Percentiles rank a stretch among this genome's conserved stretches.
Conservation (phyloP, 37 sponge, comb jelly and placozoan species). For the Sycon ciliatum region DNA sequence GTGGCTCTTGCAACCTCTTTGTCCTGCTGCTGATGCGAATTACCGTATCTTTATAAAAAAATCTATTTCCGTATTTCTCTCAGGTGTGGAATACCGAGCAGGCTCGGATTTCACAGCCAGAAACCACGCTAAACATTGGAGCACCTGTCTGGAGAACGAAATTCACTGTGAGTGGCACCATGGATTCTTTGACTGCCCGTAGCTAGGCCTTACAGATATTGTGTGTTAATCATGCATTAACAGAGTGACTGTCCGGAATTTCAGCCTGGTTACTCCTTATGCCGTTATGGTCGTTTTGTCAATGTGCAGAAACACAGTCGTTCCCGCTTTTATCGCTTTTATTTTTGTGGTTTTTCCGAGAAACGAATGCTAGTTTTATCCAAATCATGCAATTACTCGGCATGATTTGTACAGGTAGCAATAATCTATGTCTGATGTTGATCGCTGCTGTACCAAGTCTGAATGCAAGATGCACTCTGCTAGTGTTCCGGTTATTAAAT, state of each 20-base stretch:
- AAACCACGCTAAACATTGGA: neutral
- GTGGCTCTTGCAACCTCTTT: neutral
- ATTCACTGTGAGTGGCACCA: slow-evolving; percentile 22
- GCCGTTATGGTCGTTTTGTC: neutral
- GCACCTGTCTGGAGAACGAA: slow-evolving; percentile 14
- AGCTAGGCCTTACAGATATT: neutral
- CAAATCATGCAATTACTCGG: too few relatives aligned
- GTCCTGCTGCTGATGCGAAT: neutral
- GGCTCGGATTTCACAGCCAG: neutral
- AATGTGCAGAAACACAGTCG: neutral
- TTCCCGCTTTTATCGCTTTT: too few relatives aligned
- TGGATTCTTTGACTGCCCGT: neutral
- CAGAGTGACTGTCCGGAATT: neutral
- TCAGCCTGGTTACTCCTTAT: neutral
- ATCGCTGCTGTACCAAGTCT: too few relatives aligned
- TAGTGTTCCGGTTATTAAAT: too few relatives aligned
- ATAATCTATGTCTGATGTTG: too few relatives aligned
- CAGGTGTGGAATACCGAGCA: neutral
- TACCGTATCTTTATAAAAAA: neutral
- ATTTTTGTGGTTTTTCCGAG: too few relatives aligned
- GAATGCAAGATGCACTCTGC: too few relatives aligned
- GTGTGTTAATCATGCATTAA: neutral
- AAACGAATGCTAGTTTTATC: too few relatives aligned
- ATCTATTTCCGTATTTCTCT: neutral
- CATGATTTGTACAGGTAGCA: too few relatives aligned